Evolutionary conservation across 1,140 invertebrate species (phyloP).

Genomic region (Magallana ariakensis): DNA sequence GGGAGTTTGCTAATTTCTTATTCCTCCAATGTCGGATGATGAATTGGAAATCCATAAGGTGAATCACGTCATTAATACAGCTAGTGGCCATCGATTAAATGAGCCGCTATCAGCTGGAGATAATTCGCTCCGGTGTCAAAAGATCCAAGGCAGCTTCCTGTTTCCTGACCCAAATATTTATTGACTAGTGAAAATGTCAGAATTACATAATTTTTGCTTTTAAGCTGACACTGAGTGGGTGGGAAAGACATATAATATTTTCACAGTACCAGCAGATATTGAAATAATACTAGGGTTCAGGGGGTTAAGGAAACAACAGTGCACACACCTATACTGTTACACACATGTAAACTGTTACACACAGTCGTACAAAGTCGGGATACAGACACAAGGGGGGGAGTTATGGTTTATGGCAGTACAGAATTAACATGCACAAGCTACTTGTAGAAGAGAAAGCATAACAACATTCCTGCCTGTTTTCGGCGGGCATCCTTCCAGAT

Average conservation of each 20-base stretch:
- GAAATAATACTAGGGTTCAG: too few relatives aligned
- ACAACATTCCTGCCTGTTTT: slow-evolving; percentile 33
- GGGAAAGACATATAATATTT: not conserved
- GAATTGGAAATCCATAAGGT: not conserved
- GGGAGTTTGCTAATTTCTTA: too few relatives aligned
- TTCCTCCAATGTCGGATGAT: too few relatives aligned
- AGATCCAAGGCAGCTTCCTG: not conserved
- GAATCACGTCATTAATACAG: slow-evolving; percentile 7
- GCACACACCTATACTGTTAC: too few relatives aligned
- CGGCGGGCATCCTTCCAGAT: not conserved
- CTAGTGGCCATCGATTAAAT: not conserved
- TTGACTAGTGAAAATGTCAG: slow-evolving; percentile 5
- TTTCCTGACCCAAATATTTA: slow-evolving; percentile 19
- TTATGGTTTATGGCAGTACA: not conserved
- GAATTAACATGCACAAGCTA: slow-evolving; percentile 7
- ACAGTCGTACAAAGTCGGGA: too few relatives aligned
- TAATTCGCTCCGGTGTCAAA: slow-evolving; percentile 1
- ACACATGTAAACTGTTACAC: too few relatives aligned
- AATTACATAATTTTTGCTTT: not conserved
- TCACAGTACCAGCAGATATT: too few relatives aligned
- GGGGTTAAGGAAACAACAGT: too few relatives aligned
- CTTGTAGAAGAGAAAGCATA: slow-evolving; percentile 16
- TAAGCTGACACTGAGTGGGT: slow-evolving; percentile 10
- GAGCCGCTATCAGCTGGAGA: not conserved
- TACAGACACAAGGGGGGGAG: too few relatives aligned